A percentile compares a stretch with the other conserved stretches of the same genome.
Conservation (phyloP, 2,888 invertebrate species). For the Agrenia bidenticulata region DNA sequence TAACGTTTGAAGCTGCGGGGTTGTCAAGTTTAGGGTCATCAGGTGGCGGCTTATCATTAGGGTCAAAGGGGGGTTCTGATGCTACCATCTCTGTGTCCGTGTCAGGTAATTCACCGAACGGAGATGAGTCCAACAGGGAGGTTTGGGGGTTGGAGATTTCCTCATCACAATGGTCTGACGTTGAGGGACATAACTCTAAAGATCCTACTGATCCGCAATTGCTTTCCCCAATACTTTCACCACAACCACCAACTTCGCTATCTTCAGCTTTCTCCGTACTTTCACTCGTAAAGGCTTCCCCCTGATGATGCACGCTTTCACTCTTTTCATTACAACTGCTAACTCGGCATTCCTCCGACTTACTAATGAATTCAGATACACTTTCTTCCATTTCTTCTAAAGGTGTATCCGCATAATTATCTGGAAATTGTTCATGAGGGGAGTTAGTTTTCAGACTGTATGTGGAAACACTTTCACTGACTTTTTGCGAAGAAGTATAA, state of each 20-base stretch:
- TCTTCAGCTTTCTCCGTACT: constrained; percentile 8
- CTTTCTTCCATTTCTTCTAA: too few relatives aligned
- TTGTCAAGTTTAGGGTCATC: neutral
- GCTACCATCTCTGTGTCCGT: neutral
- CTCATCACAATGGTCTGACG: neutral
- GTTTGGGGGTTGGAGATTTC: neutral
- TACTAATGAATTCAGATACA: neutral
- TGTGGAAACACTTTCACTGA: neutral
- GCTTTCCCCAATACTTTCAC: constrained; percentile 8
- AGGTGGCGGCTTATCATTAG: neutral
- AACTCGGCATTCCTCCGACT: neutral
- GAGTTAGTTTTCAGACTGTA: too few relatives aligned
- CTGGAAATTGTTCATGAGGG: too few relatives aligned
- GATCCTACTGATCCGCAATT: constrained; percentile 10
- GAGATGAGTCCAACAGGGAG: neutral
- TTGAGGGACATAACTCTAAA: constrained; percentile 3
- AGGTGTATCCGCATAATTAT: too few relatives aligned
- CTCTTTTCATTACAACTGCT: constrained; percentile 3
- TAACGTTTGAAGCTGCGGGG: constrained; percentile 31
- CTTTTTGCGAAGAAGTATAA: neutral
- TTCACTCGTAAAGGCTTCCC: constrained; percentile 1
- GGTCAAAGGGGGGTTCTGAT: neutral
- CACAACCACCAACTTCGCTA: constrained; percentile 10
- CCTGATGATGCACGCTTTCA: neutral
- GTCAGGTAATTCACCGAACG: neutral